Percentiles rank a stretch among this genome's conserved stretches.
These are phyloP conservation scores for Sebastes diploproa DNA, from an alignment of 2,797 vertebrate genomes.

Conservation along the genomic window DNA sequence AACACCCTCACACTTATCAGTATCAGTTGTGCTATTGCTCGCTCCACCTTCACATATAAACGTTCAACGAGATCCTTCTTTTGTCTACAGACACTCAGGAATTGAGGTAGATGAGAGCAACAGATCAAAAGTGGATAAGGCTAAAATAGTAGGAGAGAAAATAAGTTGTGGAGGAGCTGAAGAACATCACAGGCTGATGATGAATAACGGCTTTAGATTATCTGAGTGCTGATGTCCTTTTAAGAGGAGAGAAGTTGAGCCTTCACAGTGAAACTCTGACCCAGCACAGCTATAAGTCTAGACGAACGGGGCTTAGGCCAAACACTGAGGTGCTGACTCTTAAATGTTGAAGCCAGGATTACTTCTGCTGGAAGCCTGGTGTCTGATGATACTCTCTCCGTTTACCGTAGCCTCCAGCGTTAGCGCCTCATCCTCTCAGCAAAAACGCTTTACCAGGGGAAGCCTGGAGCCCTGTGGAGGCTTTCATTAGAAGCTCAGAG, in stretches of 20 bases:
- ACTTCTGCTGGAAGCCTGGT: slow-evolving; percentile 13
- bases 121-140: neutral
- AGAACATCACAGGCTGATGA: neutral
- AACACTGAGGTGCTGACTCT: slow-evolving; percentile 38
- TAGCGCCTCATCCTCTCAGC: slow-evolving; percentile 35
- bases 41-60: slow-evolving; percentile 17
- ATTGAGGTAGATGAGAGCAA: slow-evolving; percentile 3
- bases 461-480: slow-evolving; percentile 47
- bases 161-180: neutral
- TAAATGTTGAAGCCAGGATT: slow-evolving; percentile 29
- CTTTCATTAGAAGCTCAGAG: slow-evolving; percentile 63
- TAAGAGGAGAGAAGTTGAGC: slow-evolving; percentile 6
- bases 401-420: slow-evolving; percentile 17
- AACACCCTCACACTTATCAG: slow-evolving; percentile 10
- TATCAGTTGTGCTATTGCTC: slow-evolving; percentile 11
- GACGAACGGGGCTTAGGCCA: slow-evolving; percentile 18
- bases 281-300: neutral
- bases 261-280: slow-evolving; percentile 9
- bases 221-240: slow-evolving; percentile 4
- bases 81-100: neutral
- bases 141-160: slow-evolving; percentile 1
- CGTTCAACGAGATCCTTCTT: neutral
- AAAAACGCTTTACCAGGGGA: slow-evolving; percentile 37
- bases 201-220: neutral
- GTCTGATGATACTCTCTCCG: slow-evolving; percentile 27